Percentiles rank a stretch among this genome's conserved stretches.
These are phyloP conservation scores for Ethmia dodecea DNA, from an alignment of 2,888 invertebrate species.

Conservation along the genomic window DNA sequence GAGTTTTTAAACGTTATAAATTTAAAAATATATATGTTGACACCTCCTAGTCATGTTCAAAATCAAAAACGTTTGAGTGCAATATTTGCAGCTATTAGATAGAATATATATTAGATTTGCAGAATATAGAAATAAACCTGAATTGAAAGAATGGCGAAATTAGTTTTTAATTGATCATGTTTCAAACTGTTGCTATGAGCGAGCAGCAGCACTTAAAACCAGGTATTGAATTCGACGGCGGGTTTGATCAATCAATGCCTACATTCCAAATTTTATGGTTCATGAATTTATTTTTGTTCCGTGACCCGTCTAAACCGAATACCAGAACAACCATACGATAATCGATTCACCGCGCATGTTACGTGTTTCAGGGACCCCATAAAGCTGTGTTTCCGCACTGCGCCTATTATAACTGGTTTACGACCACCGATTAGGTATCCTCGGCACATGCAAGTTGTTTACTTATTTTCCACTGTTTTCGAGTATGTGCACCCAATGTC, in stretches of 20 bases:
- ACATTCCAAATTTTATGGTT: constrained; percentile 46
- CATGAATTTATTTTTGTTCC: constrained; percentile 55
- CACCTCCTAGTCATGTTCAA: too few species aligned
- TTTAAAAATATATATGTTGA: too few species aligned
- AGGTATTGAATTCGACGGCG: constrained; percentile 23
- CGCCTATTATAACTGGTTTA: constrained; percentile 67
- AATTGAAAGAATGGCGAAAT: too few species aligned
- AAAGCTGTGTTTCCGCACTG: constrained; percentile 65
- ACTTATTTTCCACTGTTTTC: constrained; percentile 39
- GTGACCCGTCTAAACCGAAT: constrained; percentile 43
- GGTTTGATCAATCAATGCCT: constrained; percentile 47
- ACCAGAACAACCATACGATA: constrained; percentile 57
- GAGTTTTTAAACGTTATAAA: too few species aligned
- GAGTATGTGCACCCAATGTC: constrained; percentile 45
- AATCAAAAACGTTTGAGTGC: too few species aligned
- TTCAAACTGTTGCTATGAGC: too few species aligned
- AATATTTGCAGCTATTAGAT: too few species aligned
- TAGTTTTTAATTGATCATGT: too few species aligned
- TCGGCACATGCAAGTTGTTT: constrained; percentile 47
- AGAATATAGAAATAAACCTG: too few species aligned
- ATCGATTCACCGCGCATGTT: constrained; percentile 62
- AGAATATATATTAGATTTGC: too few species aligned
- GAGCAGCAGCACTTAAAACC: too few species aligned
- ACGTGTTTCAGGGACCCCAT: constrained; percentile 62
- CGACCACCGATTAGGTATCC: constrained; percentile 53